Conservation (phyloP, 2,797 vertebrate species). For the Phaenicophaeus curvirostris region DNA sequence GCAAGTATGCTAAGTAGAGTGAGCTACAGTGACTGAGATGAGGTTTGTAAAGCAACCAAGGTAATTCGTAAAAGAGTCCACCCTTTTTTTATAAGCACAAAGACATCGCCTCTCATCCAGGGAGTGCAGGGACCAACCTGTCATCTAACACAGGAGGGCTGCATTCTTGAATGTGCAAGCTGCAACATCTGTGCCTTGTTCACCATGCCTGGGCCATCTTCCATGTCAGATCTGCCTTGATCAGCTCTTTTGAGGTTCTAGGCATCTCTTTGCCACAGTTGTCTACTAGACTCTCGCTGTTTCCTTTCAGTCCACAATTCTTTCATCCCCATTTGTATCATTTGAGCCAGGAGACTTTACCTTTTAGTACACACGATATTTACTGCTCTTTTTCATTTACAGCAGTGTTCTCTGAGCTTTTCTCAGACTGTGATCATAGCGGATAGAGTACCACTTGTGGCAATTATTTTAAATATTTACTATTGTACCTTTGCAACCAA, state of each 20-base stretch:
- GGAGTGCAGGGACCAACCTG: background rate
- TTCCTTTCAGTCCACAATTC: background rate
- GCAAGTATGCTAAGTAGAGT: background rate
- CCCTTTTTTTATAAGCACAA: background rate
- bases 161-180: background rate
- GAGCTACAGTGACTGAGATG: background rate
- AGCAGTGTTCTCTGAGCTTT: background rate
- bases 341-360: background rate
- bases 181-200: background rate
- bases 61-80: background rate
- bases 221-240: background rate
- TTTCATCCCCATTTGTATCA: background rate
- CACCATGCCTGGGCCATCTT: background rate
- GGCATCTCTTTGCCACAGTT: background rate
- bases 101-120: background rate
- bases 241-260: background rate
- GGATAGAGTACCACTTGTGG: background rate
- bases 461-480: background rate
- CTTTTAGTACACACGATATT: background rate
- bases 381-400: background rate
- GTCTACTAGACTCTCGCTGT: background rate
- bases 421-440: background rate
- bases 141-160: background rate
- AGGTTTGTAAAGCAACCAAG: background rate
- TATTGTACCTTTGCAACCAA: background rate